Evolutionary conservation across 2,113 vertebrate genomes (phyloP), one percentile per base, ranked within the genome.

Genomic region (Coregonus clupeaformis): DNA sequence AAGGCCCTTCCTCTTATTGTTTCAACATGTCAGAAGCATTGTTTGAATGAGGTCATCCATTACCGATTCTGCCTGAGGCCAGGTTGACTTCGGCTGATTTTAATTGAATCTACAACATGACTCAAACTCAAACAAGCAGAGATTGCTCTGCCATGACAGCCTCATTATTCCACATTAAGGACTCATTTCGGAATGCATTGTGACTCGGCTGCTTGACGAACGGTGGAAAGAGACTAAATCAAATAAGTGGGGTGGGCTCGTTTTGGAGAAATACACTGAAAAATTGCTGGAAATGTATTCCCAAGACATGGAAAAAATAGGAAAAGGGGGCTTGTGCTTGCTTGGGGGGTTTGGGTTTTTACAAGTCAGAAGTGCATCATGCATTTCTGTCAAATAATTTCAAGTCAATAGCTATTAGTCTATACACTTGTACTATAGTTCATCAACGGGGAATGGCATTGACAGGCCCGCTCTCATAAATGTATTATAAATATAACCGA

Each of bases 131-230:
- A 92, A 91, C 89, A 92, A 90, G 91, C 89, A 90, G 84, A 88
- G 88, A 88, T 86, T 90, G 86, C 89, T 87, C 85, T 80, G 85
- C 87, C 85, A 80, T 90, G 89, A 92, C 91, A 90, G 89, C 81
- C 89, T 92, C 91, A 91, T 90, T 92, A 91, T 85, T 92, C 86
- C 91, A 92, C 89, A 92, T 92, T 91, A 92, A 90, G 89, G 90
- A 87, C 85, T 89, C 88, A 89, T 91, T 89, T 87, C 84, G 89
- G 81, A 88, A 92, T 90, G 84, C 73, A 83, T 90, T 90, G 81
- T 92, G 91, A 91, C 90, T 90, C 84, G 82, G 75, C 83, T 49
- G 77, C 86, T 82, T 89, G 85, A 91, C 85, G 87, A 90, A 91
- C 86, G 77, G 81, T 81, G 85, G 86, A 89, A 89, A 81, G 71